These are phyloP conservation scores for cat (Felis catus) DNA, from an alignment of 2,113 vertebrate species.

Conservation along the genomic window F.catus_Fca126_mat1.0 CM031420.1:103379501-103380000, in stretches of 20 bases:
- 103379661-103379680: background rate
- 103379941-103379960: too few species aligned
- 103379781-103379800: background rate
- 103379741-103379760: background rate
- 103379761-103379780: background rate
- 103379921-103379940: too few species aligned
- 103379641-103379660: background rate
- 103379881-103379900: background rate
- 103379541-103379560: background rate
- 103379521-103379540: background rate
- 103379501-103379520: background rate
- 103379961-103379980: too few species aligned
- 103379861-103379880: background rate
- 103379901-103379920: background rate
- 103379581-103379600: background rate
- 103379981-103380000: too few species aligned
- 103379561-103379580: background rate
- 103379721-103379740: background rate
- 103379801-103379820: background rate
- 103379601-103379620: background rate
- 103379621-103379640: background rate
- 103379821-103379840: background rate
- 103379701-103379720: background rate
- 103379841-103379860: slow-evolving; percentile 9
- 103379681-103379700: background rate